phyloP scores from a whole-genome alignment of 2,113 vertebrate genomes.

The Leptodactylus fuscus region DNA sequence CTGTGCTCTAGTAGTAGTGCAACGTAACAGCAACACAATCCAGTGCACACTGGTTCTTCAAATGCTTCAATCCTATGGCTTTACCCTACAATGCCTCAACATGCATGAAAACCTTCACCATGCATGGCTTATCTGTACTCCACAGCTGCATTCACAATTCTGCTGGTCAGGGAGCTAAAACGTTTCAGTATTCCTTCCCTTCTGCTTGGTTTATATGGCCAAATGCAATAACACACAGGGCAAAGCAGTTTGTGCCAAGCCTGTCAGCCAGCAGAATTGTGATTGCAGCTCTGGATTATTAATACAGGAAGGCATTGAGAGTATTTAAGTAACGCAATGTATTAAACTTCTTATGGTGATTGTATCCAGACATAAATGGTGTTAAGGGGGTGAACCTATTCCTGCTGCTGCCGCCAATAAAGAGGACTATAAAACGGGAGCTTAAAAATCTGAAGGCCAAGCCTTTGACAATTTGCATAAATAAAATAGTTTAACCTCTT shows the following conservation, averaged over 20 bases:
- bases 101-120: no score
- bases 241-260: no score
- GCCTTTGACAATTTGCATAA: constrained; percentile 4
- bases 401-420: neutral
- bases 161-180: neutral
- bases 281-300: neutral
- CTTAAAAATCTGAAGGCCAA: neutral
- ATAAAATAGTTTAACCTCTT: constrained; percentile 16
- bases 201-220: no score
- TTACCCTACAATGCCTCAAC: neutral
- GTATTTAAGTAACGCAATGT: neutral
- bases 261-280: neutral
- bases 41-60: neutral
- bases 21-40: constrained; percentile 10
- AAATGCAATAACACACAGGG: no score
- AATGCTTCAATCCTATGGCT: constrained; percentile 46
- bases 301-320: neutral
- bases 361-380: neutral
- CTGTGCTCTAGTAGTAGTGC: constrained; percentile 18
- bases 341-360: neutral
- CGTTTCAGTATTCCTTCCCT: no score
- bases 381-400: neutral
- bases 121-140: no score
- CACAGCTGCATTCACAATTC: neutral
- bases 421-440: neutral